A percentile compares a stretch with the other conserved stretches of the same genome.
phyloP scores from a whole-genome alignment of 2,113 vertebrate species.

The Petrocephalus zakoni region DNA sequence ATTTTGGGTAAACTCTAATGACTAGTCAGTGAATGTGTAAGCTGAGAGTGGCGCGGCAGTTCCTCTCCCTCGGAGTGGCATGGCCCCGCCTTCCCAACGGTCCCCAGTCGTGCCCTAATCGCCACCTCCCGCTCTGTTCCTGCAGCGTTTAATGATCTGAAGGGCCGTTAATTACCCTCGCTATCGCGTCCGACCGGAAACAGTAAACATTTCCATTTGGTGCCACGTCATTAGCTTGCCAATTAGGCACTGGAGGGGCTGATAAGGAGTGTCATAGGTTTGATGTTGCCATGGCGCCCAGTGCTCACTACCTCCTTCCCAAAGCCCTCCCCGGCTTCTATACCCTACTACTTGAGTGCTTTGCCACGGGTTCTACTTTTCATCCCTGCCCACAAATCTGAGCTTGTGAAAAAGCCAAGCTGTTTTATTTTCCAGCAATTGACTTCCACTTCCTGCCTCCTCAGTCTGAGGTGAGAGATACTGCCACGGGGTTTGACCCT shows the following conservation, averaged over 20 bases:
- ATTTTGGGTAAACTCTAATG: neutral
- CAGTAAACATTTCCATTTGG: slow-evolving; percentile 70
- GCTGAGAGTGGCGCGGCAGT: neutral
- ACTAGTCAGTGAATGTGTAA: neutral
- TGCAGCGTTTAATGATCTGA: slow-evolving; percentile 59
- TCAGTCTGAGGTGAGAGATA: neutral
- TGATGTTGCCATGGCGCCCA: slow-evolving; percentile 20
- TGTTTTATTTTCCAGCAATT: neutral
- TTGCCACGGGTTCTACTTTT: neutral
- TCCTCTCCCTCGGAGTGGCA: neutral
- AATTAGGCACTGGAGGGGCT: slow-evolving; percentile 63
- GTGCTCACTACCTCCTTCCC: neutral
- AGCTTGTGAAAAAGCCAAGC: neutral
- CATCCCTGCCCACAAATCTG: neutral
- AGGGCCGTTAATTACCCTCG: slow-evolving; percentile 64
- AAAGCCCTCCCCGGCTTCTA: neutral
- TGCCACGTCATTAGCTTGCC: slow-evolving; percentile 62
- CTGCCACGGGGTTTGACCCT: neutral
- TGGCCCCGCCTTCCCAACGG: slow-evolving; percentile 11
- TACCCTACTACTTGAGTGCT: neutral
- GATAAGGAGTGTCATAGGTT: slow-evolving; percentile 33
- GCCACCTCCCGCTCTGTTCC: slow-evolving; percentile 22
- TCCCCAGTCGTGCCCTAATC: slow-evolving; percentile 19
- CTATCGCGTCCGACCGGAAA: slow-evolving; percentile 56
- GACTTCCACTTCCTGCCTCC: neutral